Conservation (phyloP, 1,140 invertebrate genomes). For the Zaprionus camerounensis region DNA sequence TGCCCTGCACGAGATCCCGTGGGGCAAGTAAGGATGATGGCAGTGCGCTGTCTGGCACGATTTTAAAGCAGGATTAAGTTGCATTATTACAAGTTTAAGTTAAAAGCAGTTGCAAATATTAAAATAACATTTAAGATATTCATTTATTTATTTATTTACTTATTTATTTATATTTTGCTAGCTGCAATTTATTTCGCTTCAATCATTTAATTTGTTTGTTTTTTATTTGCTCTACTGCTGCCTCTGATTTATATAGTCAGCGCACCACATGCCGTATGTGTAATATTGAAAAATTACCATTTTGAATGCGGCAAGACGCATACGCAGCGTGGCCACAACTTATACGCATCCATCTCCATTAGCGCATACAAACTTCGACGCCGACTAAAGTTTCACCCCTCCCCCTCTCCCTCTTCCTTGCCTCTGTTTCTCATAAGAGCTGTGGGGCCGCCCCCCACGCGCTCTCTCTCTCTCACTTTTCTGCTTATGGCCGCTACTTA, state of each 20-base stretch:
- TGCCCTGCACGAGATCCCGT: slow-evolving; percentile 9
- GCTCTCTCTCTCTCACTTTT: not conserved
- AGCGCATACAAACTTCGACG: slow-evolving; percentile 71
- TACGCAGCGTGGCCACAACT: slow-evolving; percentile 58
- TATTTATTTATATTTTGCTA: not conserved
- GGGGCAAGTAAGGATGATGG: not conserved
- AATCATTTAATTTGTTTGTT: not conserved
- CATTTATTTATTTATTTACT: not conserved
- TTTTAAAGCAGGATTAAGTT: not conserved
- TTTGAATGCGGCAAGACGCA: slow-evolving; percentile 58
- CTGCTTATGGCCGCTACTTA: slow-evolving; percentile 58
- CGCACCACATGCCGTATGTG: slow-evolving; percentile 48
- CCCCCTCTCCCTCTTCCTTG: not conserved
- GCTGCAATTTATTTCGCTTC: not conserved
- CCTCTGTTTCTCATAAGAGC: slow-evolving; percentile 15
- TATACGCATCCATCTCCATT: slow-evolving; percentile 73
- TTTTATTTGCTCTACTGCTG: not conserved
- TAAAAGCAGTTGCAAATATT: too few relatives aligned
- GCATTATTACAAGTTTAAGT: not conserved
- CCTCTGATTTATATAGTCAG: slow-evolving; percentile 19
- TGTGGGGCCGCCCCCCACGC: slow-evolving; percentile 3
- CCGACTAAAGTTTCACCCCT: slow-evolving; percentile 34
- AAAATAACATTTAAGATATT: not conserved
- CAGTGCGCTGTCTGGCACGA: not conserved
- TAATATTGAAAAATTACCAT: slow-evolving; percentile 76